These are phyloP conservation scores for Leucophenga maculata DNA, from an alignment of 2,888 invertebrate species.

Conservation along the genomic window DNA sequence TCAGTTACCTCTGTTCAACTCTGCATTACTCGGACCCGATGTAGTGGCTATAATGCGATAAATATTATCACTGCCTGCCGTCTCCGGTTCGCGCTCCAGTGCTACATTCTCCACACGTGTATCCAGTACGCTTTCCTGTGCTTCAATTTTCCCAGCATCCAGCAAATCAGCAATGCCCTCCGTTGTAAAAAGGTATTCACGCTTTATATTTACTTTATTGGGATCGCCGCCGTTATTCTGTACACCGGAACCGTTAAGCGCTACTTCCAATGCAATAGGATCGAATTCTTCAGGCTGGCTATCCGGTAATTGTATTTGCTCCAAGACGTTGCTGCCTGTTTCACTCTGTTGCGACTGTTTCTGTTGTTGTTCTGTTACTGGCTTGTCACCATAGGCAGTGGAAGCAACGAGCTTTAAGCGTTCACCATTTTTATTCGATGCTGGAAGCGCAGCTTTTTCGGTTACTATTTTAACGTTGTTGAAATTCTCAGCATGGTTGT, in stretches of 20 bases:
- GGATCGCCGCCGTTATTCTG: slow-evolving; percentile 52
- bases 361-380: slow-evolving; percentile 20
- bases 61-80: slow-evolving; percentile 67
- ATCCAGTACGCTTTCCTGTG: slow-evolving; percentile 4
- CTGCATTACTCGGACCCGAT: slow-evolving; percentile 51
- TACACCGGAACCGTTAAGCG: not conserved
- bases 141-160: slow-evolving; percentile 12
- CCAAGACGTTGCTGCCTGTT: slow-evolving; percentile 5
- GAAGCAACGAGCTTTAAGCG: slow-evolving; percentile 66
- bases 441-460: slow-evolving; percentile 48
- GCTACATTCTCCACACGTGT: slow-evolving; percentile 41
- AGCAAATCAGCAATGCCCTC: slow-evolving; percentile 42
- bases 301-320: not conserved
- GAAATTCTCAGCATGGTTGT: slow-evolving; percentile 15
- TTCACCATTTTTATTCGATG: slow-evolving; percentile 51
- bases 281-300: slow-evolving; percentile 32
- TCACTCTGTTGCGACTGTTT: not conserved
- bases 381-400: slow-evolving; percentile 54
- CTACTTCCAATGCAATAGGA: slow-evolving; percentile 36
- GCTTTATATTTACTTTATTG: slow-evolving; percentile 65
- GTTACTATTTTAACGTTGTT: slow-evolving; percentile 17
- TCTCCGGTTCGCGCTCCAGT: slow-evolving; percentile 60
- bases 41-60: slow-evolving; percentile 66
- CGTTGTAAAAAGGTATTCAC: slow-evolving; percentile 60
- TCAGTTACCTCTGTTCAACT: not conserved